Base-by-base conservation (phyloP, 1,140 invertebrate species). In the Tachypleus tridentatus region DNA sequence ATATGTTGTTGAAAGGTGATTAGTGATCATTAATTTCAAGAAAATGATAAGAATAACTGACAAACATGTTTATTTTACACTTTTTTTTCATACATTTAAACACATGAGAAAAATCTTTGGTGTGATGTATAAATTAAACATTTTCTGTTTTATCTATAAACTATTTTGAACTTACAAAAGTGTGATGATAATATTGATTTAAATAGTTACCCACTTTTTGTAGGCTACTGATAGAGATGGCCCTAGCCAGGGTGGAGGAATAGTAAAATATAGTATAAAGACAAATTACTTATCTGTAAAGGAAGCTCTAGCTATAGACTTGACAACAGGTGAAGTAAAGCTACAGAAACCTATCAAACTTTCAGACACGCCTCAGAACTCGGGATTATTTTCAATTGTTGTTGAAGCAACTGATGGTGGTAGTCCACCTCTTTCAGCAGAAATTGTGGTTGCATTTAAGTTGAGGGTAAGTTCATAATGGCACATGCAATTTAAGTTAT, bases 281-380 rank as follows among this genome's bases (percentile, higher is more conserved):
- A 81, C 82, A 1, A 83, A 85, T 53, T 29, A 29, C 29, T 29
- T 29, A 29, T 29, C 29, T 29, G 29, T 29, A 29, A 88, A 88
- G 67, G 70, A 81, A 69, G 64, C 66, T 9, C 50, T 71, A 3
- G n/a, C 5, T 5, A 81, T 90, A 47, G 84, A 89, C 69, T 73
- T 82, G 10, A 77, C 82, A 0, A 86, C 82, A 11, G 88, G 87
- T 0, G 86, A 89, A 74, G 78, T 89, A 1, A 82, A 75, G 4
- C 81, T 90, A 59, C 71, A 80, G 8, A 79, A 80, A 54, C 80
- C 84, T 57, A 50, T 65, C 50, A 71, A 57, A 53, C 57, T 67
- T 47, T 60, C 61, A 10, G 67, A 68, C 51, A 64, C 63, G 8
- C 66, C 54, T 9, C 11, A 50, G 11, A 57, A 52, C 10, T 65